Conservation (phyloP, 2,797 vertebrate species). For the Artibeus jamaicensis region DNA sequence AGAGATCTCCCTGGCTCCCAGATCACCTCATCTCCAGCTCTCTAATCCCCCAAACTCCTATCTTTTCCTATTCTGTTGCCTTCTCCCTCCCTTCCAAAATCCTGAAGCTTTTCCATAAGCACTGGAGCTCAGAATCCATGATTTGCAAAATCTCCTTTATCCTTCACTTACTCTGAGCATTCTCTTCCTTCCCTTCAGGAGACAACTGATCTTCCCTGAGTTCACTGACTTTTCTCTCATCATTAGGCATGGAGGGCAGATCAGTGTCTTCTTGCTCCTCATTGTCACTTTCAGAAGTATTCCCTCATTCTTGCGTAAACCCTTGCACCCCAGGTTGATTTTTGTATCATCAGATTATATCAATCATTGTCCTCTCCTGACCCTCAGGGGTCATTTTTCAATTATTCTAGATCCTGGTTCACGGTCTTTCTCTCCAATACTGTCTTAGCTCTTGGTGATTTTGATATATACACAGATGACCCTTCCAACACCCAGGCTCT, state of each 20-base stretch:
- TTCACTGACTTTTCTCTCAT: not conserved
- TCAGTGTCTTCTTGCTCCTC: not conserved
- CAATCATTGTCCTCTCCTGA: not conserved
- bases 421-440: not conserved
- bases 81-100: not conserved
- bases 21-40: not conserved
- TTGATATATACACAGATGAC: not conserved
- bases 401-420: not conserved
- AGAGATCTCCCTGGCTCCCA: not conserved
- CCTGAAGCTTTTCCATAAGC: not conserved
- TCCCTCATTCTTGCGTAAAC: not conserved
- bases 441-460: not conserved
- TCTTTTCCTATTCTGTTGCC: not conserved
- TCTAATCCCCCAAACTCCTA: not conserved
- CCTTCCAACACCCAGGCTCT: not conserved
- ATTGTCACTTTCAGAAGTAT: not conserved
- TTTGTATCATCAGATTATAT: not conserved
- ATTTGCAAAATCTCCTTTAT: not conserved
- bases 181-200: not conserved
- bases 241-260: not conserved
- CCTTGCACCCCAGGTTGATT: not conserved
- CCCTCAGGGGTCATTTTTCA: not conserved
- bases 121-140: not conserved
- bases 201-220: not conserved
- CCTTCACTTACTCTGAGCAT: not conserved